Conservation (phyloP, 64 coral and sea anemone species). For the Montipora cactus region DNA sequence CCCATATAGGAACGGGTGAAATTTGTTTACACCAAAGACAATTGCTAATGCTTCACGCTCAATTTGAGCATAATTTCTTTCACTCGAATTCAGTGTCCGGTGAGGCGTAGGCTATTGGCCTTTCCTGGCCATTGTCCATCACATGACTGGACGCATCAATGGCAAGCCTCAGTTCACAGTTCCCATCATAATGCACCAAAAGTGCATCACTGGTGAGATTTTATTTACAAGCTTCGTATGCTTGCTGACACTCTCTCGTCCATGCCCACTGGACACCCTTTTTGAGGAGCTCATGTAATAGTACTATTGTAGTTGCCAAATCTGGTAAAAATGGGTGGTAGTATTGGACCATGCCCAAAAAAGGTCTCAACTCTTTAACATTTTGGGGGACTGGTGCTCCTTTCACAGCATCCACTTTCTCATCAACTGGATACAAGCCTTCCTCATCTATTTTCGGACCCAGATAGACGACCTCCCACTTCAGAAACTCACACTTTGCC, state of each 20-base stretch:
- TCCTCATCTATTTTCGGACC: conserved; percentile 54
- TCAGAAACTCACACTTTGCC: conserved; percentile 81
- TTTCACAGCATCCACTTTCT: conserved; percentile 61
- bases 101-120: conserved; percentile 73
- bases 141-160: conserved; percentile 77
- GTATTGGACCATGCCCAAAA: conserved; percentile 72
- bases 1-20: conserved; percentile 63
- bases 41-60: conserved; percentile 65
- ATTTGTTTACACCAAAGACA: conserved; percentile 56
- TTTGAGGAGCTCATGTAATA: conserved; percentile 52
- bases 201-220: conserved; percentile 63
- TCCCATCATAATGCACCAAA: conserved; percentile 12
- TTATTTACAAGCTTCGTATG: conserved; percentile 56
- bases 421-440: conserved; percentile 63
- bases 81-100: conserved; percentile 48
- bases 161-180: conserved; percentile 22
- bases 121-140: conserved; percentile 73
- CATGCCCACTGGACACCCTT: conserved; percentile 37
- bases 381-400: conserved; percentile 35
- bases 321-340: conserved; percentile 62
- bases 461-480: conserved; percentile 46
- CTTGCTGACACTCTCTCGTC: conserved; percentile 48
- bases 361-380: conserved; percentile 59
- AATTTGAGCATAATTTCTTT: conserved; percentile 79
- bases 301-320: conserved; percentile 49